Evolutionary conservation across 2,797 vertebrate genomes (phyloP).

Genomic region (Tolypeutes matacus): DNA sequence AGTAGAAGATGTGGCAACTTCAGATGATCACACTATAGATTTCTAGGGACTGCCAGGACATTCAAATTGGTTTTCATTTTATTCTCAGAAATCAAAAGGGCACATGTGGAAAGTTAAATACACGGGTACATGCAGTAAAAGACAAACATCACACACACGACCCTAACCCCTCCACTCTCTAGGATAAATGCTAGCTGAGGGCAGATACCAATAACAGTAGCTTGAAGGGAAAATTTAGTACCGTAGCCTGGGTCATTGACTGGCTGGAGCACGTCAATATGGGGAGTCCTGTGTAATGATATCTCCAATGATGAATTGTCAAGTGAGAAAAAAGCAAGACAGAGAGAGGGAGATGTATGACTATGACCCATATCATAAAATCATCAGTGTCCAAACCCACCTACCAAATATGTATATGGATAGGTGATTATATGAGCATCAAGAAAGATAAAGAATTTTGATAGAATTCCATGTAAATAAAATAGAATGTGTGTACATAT

Average conservation of each 20-base stretch:
- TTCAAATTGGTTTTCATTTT: neutral
- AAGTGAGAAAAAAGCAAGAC: neutral
- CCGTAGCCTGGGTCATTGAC: neutral
- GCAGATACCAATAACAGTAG: too few relatives aligned
- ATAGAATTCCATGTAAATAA: slow-evolving; percentile 9
- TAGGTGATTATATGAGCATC: neutral
- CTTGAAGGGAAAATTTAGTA: neutral
- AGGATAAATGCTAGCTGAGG: neutral
- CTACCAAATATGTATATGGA: neutral
- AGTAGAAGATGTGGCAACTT: neutral
- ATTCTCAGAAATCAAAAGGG: neutral
- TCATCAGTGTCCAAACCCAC: neutral
- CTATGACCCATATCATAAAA: neutral
- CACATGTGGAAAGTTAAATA: neutral
- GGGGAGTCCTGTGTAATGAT: neutral
- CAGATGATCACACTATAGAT: neutral
- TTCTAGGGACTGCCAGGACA: neutral
- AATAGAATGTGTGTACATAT: neutral
- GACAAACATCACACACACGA: too few relatives aligned
- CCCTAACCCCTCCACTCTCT: neutral
- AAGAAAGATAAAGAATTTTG: neutral
- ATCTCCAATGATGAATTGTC: neutral
- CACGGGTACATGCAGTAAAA: neutral
- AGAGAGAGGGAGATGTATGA: neutral
- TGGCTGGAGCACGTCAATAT: neutral